phyloP scores from a whole-genome alignment of 2,113 vertebrate genomes.

The Pteruthius melanotis region DNA sequence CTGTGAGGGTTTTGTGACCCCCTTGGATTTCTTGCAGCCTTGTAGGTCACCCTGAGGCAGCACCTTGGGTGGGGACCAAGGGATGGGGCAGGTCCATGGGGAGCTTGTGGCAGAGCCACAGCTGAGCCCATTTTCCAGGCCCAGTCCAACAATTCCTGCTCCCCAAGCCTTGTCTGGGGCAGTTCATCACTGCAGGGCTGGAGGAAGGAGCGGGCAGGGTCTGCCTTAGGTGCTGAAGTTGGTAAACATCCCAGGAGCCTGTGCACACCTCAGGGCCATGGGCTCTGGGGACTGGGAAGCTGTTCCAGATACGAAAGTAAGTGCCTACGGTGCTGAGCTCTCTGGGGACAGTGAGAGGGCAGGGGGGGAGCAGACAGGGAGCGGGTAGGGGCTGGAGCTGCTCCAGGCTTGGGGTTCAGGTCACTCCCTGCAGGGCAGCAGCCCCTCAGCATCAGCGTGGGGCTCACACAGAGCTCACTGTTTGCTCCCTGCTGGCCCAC shows the following conservation, averaged over 20 bases:
- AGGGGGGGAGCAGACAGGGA: not conserved
- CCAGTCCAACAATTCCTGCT: too few species aligned
- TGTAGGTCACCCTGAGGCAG: not conserved
- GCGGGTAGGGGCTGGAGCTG: not conserved
- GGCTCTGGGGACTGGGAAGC: not conserved
- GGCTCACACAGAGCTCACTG: not conserved
- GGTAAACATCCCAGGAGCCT: not conserved
- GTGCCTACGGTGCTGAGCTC: fast-evolving
- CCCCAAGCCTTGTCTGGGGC: not conserved
- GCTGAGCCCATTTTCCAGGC: not conserved
- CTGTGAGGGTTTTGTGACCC: fast-evolving
- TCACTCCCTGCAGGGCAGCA: not conserved
- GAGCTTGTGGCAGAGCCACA: not conserved
- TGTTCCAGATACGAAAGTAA: not conserved
- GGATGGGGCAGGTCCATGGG: not conserved
- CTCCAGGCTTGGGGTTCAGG: too few species aligned
- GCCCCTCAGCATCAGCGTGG: not conserved
- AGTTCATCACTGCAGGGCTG: not conserved
- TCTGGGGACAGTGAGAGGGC: not conserved
- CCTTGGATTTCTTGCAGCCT: not conserved
- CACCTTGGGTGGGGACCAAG: fast-evolving
- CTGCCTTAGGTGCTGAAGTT: not conserved
- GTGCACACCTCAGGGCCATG: fast-evolving
- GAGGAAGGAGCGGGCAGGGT: not conserved
- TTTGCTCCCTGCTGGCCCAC: not conserved